Base-by-base conservation (phyloP, 2,797 vertebrate species). In the Phataginus tetradactyla region DNA sequence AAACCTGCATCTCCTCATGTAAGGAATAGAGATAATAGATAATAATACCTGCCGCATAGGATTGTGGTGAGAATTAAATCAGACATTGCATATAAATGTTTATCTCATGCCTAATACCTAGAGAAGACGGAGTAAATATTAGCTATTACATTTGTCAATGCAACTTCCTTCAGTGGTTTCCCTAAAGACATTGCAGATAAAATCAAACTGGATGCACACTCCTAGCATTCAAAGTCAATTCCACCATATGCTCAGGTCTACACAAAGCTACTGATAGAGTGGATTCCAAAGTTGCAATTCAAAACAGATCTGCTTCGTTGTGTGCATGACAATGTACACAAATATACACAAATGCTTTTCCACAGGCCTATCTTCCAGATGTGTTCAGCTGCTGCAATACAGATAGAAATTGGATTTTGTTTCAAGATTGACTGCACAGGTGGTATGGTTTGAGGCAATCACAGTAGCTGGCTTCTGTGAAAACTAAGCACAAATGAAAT, bases 1-100 rank as follows among this genome's bases (percentile, higher is more conserved):
- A 94, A 79, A 69, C 25, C 55, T 90, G 39, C 7, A 91, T 91
- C 94, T 94, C 29, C 20, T 90, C 66, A 86, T 94, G 11, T 69
- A 25, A 57, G 17, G 90, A 91, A 57, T 15, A 55, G 34, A 93
- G 32, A 92, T 74, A 68, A 90, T 42, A 92, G 55, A 80, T 45
- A 94, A 77, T 64, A 64, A 45, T 78, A 77, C 27, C 1, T 64
- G 8, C 3, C 4, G 53, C 25, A 69, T 29, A 59, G 1, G 4
- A 61, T 15, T 66, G 9, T 84, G 39, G 25, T 75, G 49, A 91
- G 7, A 55, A 88, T 88, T 85, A 57, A 87, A 64, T 75, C 88
- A 75, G 29, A 92, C 79, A 42, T 79, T 91, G 13, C 25, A 32
- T 72, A 88, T 42, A 85, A 63, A 53, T 68, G 6, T 72, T 96